A percentile compares a stretch with the other conserved stretches of the same genome.
phyloP scores from a whole-genome alignment of 2,888 invertebrate species.

The Odontothrips loti region DNA sequence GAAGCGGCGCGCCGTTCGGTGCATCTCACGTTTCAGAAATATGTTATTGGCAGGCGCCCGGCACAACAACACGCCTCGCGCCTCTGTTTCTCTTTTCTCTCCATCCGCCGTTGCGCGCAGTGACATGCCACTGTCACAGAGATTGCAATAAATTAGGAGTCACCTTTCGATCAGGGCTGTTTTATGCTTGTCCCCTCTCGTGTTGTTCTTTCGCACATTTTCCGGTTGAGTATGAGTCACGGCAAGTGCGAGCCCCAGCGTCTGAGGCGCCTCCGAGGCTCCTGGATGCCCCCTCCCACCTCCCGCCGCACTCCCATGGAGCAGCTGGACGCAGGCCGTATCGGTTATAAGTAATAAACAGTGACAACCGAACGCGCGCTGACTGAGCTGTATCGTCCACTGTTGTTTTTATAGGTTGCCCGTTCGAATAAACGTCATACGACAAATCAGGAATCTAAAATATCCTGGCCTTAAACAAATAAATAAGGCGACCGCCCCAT shows the following conservation, averaged over 20 bases:
- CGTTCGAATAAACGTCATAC: slow-evolving; percentile 26
- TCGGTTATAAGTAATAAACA: slow-evolving; percentile 7
- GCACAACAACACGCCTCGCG: not conserved
- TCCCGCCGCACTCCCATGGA: not conserved
- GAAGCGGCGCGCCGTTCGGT: too few relatives aligned
- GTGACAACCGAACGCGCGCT: slow-evolving; percentile 8
- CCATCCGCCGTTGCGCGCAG: too few relatives aligned
- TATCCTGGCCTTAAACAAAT: slow-evolving; percentile 19
- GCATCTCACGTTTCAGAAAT: not conserved
- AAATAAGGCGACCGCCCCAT: slow-evolving; percentile 12
- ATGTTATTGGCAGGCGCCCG: slow-evolving; percentile 7
- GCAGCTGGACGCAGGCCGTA: not conserved
- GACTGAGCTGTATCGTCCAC: slow-evolving; percentile 13
- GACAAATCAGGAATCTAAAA: slow-evolving; percentile 26
- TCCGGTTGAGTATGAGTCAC: not conserved
- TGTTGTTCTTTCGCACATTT: too few relatives aligned
- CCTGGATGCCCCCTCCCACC: not conserved
- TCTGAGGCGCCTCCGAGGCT: not conserved
- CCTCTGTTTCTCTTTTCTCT: not conserved
- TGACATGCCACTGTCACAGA: too few relatives aligned
- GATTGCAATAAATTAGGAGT: too few relatives aligned
- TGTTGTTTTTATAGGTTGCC: slow-evolving; percentile 21
- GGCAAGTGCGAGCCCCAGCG: not conserved
- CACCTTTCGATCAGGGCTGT: too few relatives aligned
- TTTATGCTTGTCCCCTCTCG: too few relatives aligned